Conservation (phyloP, 2,113 vertebrate genomes). For the Cynoglossus semilaevis region DNA sequence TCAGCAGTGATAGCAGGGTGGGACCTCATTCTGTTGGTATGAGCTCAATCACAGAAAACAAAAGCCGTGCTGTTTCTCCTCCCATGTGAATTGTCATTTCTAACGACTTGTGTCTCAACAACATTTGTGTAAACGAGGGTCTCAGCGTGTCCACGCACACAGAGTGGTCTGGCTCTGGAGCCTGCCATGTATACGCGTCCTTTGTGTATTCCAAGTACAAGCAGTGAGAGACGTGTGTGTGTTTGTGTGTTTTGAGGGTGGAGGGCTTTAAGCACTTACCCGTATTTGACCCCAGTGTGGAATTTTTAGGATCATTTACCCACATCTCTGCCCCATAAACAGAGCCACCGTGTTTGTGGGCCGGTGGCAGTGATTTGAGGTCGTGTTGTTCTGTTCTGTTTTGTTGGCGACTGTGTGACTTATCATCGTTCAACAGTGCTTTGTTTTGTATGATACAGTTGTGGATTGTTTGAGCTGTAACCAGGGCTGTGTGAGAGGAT, state of each 20-base stretch:
- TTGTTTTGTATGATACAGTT: constrained; percentile 1
- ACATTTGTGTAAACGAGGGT: constrained; percentile 50
- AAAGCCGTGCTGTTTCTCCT: constrained; percentile 31
- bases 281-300: constrained; percentile 33
- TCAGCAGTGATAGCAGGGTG: constrained; percentile 59
- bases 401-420: neutral
- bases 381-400: no score
- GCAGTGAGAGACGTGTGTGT: constrained; percentile 15
- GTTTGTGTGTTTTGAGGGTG: constrained; percentile 33
- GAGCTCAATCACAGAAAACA: constrained; percentile 27
- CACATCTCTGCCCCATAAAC: constrained; percentile 23
- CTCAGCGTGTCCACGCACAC: constrained; percentile 23
- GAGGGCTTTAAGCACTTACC: constrained; percentile 32
- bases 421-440: neutral
- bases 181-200: constrained; percentile 24
- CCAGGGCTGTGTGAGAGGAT: constrained; percentile 16
- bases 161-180: constrained; percentile 14
- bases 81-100: constrained; percentile 40
- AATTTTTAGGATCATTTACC: constrained; percentile 36
- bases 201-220: constrained; percentile 52
- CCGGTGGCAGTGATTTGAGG: neutral
- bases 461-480: constrained; percentile 9
- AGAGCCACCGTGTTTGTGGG: constrained; percentile 17
- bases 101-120: constrained; percentile 38
- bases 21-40: constrained; percentile 46